A percentile compares a stretch with the other conserved stretches of the same genome.
phyloP scores from a whole-genome alignment of 2,888 invertebrate genomes.

The Torymus aiolomorphi region DNA sequence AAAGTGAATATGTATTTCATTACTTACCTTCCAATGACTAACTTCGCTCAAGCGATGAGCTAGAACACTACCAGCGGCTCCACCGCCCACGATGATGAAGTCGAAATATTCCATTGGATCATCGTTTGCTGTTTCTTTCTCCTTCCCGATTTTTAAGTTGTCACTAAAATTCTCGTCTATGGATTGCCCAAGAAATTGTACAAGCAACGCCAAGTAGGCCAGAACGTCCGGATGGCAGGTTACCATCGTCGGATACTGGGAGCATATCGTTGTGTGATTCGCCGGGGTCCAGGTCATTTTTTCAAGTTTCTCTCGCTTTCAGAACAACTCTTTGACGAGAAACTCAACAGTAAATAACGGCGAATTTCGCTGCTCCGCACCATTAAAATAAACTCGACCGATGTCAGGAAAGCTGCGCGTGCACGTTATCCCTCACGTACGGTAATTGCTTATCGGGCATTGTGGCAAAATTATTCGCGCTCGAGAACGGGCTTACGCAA shows the following conservation, averaged over 20 bases:
- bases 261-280: background rate
- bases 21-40: background rate
- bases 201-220: background rate
- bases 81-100: too few species aligned
- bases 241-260: background rate
- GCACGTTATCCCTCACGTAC: too few species aligned
- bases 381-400: too few species aligned
- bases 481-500: too few species aligned
- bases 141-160: background rate
- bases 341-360: too few species aligned
- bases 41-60: constrained; percentile 19
- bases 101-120: too few species aligned
- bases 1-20: background rate
- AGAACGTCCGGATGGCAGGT: background rate
- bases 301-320: background rate
- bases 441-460: too few species aligned
- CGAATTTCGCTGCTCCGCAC: too few species aligned
- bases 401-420: too few species aligned
- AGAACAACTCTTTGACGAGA: too few species aligned
- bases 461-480: too few species aligned
- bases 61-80: constrained; percentile 7
- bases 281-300: background rate
- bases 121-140: background rate
- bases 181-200: background rate
- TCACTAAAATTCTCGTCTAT: constrained; percentile 9